These are phyloP conservation scores for Pristionchus mayeri DNA, from an alignment of 2,888 invertebrate genomes.

Conservation along the genomic window DNA sequence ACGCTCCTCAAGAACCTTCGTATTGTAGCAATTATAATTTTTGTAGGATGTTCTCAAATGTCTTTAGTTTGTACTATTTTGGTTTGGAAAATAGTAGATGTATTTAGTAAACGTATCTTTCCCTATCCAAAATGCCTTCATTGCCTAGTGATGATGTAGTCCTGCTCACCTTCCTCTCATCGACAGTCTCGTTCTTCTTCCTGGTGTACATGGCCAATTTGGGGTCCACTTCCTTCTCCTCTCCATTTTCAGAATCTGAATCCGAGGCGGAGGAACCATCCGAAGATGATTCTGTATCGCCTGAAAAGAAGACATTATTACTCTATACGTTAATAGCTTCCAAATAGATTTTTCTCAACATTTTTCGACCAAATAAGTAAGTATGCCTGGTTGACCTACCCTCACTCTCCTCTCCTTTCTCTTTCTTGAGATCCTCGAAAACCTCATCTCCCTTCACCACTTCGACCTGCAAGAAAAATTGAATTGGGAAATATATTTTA, in stretches of 20 bases:
- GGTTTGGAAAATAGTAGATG: too few species aligned
- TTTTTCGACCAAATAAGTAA: too few species aligned
- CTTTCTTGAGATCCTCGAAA: conserved; percentile 45
- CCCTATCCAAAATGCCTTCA: neutral
- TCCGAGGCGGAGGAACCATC: neutral
- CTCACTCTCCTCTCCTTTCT: conserved; percentile 54
- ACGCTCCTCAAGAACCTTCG: conserved; percentile 79
- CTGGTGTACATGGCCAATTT: conserved; percentile 22
- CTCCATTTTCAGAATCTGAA: conserved; percentile 48
- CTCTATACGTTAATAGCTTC: neutral
- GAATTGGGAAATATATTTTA: neutral
- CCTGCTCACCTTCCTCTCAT: conserved; percentile 59
- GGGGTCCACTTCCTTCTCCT: conserved; percentile 55
- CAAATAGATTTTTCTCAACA: neutral
- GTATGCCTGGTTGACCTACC: conserved; percentile 32
- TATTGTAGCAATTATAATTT: too few species aligned
- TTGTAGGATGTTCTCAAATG: too few species aligned
- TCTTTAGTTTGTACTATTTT: too few species aligned
- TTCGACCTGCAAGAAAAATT: conserved; percentile 82
- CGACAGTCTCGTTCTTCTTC: conserved; percentile 58
- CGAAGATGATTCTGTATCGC: neutral
- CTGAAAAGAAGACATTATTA: neutral
- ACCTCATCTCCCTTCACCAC: conserved; percentile 51
- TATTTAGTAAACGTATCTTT: too few species aligned
- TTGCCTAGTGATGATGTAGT: too few species aligned